Conservation (phyloP, 2,113 vertebrate genomes). For the Conger conger region DNA sequence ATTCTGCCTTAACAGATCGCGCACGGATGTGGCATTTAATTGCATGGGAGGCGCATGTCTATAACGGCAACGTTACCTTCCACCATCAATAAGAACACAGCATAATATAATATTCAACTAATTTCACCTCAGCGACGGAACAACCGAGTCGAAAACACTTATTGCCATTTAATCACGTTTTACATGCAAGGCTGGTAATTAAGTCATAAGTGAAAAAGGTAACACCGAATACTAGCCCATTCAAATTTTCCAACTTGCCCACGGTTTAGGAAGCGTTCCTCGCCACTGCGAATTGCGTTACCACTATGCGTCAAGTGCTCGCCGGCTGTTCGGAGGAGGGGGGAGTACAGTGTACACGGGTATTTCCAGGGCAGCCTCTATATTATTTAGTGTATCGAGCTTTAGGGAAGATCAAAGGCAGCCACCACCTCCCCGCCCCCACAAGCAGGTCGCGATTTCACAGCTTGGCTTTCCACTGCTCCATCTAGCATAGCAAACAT, state of each 20-base stretch:
- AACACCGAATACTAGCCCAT: background rate
- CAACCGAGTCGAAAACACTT: background rate
- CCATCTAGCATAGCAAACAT: conserved; percentile 32
- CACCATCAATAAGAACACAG: background rate
- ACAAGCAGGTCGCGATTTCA: conserved; percentile 48
- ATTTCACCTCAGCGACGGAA: background rate
- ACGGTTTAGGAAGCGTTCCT: background rate
- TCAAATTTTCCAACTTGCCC: background rate
- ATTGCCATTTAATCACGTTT: background rate
- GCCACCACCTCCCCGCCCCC: conserved; percentile 38
- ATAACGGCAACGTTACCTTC: background rate
- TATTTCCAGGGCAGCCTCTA: background rate
- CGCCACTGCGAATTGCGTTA: background rate
- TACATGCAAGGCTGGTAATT: background rate
- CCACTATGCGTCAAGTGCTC: background rate
- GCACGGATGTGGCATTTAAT: too few species aligned
- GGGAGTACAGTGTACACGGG: background rate
- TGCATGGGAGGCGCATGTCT: background rate
- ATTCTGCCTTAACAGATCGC: too few species aligned
- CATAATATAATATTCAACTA: background rate
- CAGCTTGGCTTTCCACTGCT: conserved; percentile 50
- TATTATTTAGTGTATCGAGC: background rate
- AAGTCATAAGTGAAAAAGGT: background rate
- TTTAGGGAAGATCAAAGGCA: background rate
- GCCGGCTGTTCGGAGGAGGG: background rate